These are phyloP conservation scores for Cylindroiulus punctatus DNA, from an alignment of 2,888 invertebrate species.

Conservation along the genomic window DNA sequence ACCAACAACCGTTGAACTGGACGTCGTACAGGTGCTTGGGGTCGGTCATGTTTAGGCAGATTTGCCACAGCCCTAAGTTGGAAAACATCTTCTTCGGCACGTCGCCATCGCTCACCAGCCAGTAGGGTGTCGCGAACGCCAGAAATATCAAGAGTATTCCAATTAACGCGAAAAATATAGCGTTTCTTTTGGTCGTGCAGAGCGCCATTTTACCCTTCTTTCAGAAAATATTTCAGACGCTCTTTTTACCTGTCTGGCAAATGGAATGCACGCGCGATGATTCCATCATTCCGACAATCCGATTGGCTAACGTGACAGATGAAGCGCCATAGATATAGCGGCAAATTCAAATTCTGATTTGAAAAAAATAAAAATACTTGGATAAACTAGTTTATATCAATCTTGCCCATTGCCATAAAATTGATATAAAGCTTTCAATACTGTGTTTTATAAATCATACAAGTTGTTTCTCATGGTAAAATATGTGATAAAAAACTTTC, in stretches of 20 bases:
- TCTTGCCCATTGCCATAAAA: no score
- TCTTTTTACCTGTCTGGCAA: not conserved
- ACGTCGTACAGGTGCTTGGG: constrained; percentile 82
- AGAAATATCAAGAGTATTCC: constrained; percentile 61
- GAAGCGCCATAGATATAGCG: not conserved
- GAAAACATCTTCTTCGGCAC: constrained; percentile 80
- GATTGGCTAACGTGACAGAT: not conserved
- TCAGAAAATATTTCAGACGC: not conserved
- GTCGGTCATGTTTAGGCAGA: constrained; percentile 91
- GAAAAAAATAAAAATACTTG: no score
- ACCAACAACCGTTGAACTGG: constrained; percentile 88
- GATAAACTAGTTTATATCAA: no score
- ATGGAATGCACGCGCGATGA: not conserved
- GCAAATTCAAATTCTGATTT: not conserved
- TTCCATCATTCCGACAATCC: not conserved
- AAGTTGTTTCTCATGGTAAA: no score
- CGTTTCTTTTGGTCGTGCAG: constrained; percentile 53
- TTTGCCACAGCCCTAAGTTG: constrained; percentile 87
- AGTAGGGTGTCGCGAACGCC: constrained; percentile 63
- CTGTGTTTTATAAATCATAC: no score
- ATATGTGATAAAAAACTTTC: no score
- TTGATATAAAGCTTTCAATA: no score
- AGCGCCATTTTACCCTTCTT: constrained; percentile 56
- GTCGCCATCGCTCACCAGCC: constrained; percentile 62
- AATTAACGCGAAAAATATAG: constrained; percentile 58